A percentile compares a stretch with the other conserved stretches of the same genome.
phyloP scores from a whole-genome alignment of 2,113 vertebrate species.

The Bothrops jararaca region DNA sequence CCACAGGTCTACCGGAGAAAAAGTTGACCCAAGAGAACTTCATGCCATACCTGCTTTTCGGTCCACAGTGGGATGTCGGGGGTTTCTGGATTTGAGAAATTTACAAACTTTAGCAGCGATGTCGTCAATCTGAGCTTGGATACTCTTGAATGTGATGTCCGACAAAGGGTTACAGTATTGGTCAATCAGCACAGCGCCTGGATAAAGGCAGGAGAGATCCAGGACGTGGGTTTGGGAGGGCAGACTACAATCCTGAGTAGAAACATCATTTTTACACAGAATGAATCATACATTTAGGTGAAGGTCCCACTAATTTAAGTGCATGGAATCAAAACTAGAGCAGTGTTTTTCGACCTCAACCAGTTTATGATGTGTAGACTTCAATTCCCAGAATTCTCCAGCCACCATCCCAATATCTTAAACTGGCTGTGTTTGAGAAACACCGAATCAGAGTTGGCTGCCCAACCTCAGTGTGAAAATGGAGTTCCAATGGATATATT shows the following conservation, averaged over 20 bases:
- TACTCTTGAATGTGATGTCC: conserved; percentile 80
- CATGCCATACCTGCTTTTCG: conserved; percentile 73
- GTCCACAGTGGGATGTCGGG: conserved; percentile 85
- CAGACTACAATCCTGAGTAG: background rate
- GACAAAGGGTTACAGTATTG: conserved; percentile 95
- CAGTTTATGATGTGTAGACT: background rate
- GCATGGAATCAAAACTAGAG: background rate
- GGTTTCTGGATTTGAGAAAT: conserved; percentile 79
- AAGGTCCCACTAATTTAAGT: background rate
- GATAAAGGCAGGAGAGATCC: conserved; percentile 39
- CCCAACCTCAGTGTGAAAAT: background rate
- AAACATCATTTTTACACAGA: background rate
- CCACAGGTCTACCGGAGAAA: background rate
- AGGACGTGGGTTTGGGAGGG: too few species aligned
- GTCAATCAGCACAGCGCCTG: conserved; percentile 92
- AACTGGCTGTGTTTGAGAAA: background rate
- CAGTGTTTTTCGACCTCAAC: background rate
- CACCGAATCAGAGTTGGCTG: background rate
- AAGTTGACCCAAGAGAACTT: background rate
- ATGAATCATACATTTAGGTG: background rate
- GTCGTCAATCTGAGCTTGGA: conserved; percentile 83
- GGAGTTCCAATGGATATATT: background rate
- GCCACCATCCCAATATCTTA: background rate
- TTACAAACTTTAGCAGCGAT: conserved; percentile 87
- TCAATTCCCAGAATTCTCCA: background rate